These are phyloP conservation scores for Sarcophaga variegata DNA, from an alignment of 2,888 invertebrate species.

Conservation along the genomic window DNA sequence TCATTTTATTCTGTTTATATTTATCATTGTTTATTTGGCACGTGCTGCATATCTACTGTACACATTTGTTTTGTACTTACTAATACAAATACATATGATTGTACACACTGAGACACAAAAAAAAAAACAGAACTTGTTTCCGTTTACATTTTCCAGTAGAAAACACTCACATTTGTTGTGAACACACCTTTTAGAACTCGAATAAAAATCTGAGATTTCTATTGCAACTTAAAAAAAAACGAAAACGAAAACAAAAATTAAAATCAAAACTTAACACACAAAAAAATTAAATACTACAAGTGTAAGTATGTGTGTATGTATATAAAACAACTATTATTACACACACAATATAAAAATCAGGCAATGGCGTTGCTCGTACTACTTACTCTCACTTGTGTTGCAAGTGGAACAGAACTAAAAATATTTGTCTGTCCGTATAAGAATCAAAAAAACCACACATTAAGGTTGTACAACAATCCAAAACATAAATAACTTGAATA, in stretches of 20 bases:
- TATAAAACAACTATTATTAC: background rate
- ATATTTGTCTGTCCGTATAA: background rate
- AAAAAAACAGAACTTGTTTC: background rate
- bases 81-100: background rate
- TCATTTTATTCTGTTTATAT: conserved; percentile 48
- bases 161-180: background rate
- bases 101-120: background rate
- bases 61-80: background rate
- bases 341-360: background rate
- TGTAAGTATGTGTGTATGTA: background rate
- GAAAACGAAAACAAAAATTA: conserved; percentile 1
- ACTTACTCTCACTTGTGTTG: background rate
- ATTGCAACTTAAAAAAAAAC: conserved; percentile 20
- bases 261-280: background rate
- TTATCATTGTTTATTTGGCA: conserved; percentile 59
- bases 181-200: background rate
- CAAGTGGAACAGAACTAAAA: background rate
- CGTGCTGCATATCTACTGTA: conserved; percentile 39
- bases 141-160: background rate
- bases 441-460: conserved; percentile 38
- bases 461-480: conserved; percentile 6
- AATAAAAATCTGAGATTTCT: background rate
- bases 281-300: conserved; percentile 50
- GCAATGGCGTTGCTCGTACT: no score
- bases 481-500: conserved; percentile 31